Percentiles rank a stretch among this genome's conserved stretches.
These are phyloP conservation scores for Mustela nigripes DNA, from an alignment of 2,113 vertebrate genomes.

Conservation along the genomic window DNA sequence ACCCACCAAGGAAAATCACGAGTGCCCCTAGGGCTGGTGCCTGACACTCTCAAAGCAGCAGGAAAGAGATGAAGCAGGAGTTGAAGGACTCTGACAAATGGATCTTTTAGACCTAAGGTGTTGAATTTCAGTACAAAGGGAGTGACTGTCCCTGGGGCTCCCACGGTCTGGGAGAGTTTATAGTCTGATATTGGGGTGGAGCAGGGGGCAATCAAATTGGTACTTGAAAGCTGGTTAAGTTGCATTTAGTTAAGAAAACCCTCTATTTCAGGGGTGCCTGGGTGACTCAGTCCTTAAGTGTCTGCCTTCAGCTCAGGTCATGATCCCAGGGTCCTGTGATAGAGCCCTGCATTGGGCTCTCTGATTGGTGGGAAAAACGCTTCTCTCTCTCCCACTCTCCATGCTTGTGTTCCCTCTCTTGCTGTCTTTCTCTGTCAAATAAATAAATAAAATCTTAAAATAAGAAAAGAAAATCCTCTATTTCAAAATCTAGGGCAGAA, in stretches of 20 bases:
- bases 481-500: slow-evolving; percentile 14
- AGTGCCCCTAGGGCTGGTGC: background rate
- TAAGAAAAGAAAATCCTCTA: background rate
- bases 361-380: too few relatives aligned
- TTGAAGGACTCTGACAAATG: background rate
- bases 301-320: too few relatives aligned
- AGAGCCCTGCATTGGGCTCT: too few relatives aligned
- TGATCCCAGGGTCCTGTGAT: too few relatives aligned
- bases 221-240: background rate
- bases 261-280: too few relatives aligned
- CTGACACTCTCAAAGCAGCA: background rate
- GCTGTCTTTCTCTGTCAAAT: too few relatives aligned
- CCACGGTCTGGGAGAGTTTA: background rate
- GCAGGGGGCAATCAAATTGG: background rate
- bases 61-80: background rate
- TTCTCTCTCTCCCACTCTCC: too few relatives aligned
- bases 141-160: background rate
- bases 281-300: too few relatives aligned
- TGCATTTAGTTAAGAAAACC: background rate
- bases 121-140: background rate
- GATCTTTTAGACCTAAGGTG: background rate
- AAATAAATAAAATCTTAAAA: too few relatives aligned
- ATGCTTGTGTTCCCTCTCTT: too few relatives aligned
- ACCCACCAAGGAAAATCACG: background rate
- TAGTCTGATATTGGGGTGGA: background rate